Conservation (phyloP, 1,140 invertebrate species). For the Drosophila nasuta region DNA sequence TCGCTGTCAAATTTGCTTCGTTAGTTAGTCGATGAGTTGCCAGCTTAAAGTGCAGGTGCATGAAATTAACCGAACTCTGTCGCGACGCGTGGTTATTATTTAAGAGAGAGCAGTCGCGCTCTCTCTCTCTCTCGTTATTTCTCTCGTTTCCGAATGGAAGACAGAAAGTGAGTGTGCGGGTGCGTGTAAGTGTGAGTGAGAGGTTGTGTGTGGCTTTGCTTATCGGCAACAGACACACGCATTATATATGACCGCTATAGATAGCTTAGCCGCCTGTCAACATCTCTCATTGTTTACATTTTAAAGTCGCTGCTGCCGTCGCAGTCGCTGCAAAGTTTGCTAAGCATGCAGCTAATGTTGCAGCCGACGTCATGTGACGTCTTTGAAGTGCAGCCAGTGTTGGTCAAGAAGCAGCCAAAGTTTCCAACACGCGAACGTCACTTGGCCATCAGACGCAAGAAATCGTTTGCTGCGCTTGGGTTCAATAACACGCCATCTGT, state of each 20-base stretch:
- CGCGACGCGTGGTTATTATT: not conserved
- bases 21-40: slow-evolving; percentile 32
- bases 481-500: slow-evolving; percentile 32
- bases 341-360: slow-evolving; percentile 68
- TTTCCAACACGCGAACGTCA: slow-evolving; percentile 89
- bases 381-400: slow-evolving; percentile 85
- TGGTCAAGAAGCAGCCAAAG: slow-evolving; percentile 87
- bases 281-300: slow-evolving; percentile 57
- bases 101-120: slow-evolving; percentile 10
- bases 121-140: slow-evolving; percentile 9
- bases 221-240: slow-evolving; percentile 45
- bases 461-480: slow-evolving; percentile 61
- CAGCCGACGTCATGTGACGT: slow-evolving; percentile 64
- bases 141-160: slow-evolving; percentile 1
- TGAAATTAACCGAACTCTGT: slow-evolving; percentile 23
- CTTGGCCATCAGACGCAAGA: slow-evolving; percentile 87
- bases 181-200: slow-evolving; percentile 1
- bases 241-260: slow-evolving; percentile 53
- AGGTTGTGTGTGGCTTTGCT: slow-evolving; percentile 13
- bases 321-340: slow-evolving; percentile 30
- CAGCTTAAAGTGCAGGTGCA: slow-evolving; percentile 15
- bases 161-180: not conserved
- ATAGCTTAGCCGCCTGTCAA: slow-evolving; percentile 37
- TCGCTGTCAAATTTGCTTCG: slow-evolving; percentile 12
- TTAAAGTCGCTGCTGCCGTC: slow-evolving; percentile 39